phyloP scores from a whole-genome alignment of 1,140 invertebrate species.

The Kradibia gibbosae region DNA sequence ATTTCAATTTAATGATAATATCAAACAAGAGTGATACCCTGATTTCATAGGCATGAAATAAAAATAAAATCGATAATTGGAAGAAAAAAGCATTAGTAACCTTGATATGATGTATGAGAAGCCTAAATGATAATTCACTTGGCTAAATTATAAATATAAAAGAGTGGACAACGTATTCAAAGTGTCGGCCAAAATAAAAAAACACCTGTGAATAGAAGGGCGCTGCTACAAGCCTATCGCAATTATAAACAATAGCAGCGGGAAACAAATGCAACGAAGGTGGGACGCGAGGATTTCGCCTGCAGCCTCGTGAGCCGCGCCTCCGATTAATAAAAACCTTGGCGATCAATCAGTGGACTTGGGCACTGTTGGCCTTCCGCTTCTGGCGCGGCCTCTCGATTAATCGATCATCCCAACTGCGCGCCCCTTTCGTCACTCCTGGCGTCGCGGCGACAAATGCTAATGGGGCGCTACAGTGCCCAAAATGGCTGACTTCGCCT shows the following conservation, averaged over 20 bases:
- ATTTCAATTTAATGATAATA: background rate
- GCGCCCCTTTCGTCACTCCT: background rate
- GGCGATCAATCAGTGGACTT: conserved; percentile 34
- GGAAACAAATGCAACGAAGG: too few relatives aligned
- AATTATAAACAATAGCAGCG: conserved; percentile 28
- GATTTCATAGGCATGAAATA: background rate
- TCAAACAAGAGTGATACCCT: background rate
- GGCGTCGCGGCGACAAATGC: background rate
- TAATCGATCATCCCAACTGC: conserved; percentile 28
- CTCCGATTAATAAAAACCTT: conserved; percentile 47
- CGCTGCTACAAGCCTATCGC: background rate
- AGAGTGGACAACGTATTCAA: background rate
- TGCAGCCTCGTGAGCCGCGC: background rate
- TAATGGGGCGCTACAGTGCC: background rate
- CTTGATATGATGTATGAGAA: background rate
- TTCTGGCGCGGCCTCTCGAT: background rate
- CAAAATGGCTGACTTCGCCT: background rate
- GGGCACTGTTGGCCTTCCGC: background rate
- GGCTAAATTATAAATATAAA: background rate
- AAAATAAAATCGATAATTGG: too few relatives aligned
- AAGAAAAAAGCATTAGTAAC: too few relatives aligned
- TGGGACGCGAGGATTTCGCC: conserved; percentile 14
- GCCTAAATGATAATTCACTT: background rate
- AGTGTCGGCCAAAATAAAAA: too few relatives aligned
- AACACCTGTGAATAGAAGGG: too few relatives aligned